Evolutionary conservation across 2,888 invertebrate species (phyloP), one percentile per base, ranked within the genome.

Genomic region (Dryobotodes eremita): DNA sequence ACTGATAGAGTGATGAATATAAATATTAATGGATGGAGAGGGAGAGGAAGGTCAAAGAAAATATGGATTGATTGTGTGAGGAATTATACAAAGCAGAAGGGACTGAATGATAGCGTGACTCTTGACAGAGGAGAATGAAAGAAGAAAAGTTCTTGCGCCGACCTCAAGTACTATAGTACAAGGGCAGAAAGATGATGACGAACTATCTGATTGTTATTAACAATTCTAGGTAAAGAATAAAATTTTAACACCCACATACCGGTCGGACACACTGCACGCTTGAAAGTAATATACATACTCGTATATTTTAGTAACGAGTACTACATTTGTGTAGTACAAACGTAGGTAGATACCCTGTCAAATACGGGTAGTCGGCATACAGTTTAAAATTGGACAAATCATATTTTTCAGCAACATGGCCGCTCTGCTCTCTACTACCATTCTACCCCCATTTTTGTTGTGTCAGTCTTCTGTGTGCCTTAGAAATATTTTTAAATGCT

Each of bases 341-440:
- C 15, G 23, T n/a, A 61, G 13, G 46, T 64, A 17, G 57, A 15
- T 42, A 57, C 31, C 17, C 36, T 5, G 17, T 77, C 61, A 85
- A 75, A 86, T 84, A 77, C 61, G 36, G 53, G 55, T 48, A 71
- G 61, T 57, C 42, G 53, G 50, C n/a, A 36, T 62, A 46, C 68
- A 74, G 74, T 76, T 81, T 65, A 59, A 88, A 81, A 86, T 81
- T 81, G 71, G 26, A 76, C 83, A 64, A 75, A 84, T 77, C 77
- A 87, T 80, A 88, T 76, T 86, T 81, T 69, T 48, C 64, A 10
- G 64, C 46, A 79, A 62, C 46, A 73, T 72, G 75, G 50, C 71
- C 53, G 69, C 50, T 48, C 7, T 26, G 61, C 64, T 31, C 57
- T 55, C 26, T 64, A 20, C 71, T 23, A 36, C 69, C 50, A 55